Percentiles rank a stretch among this genome's conserved stretches.
Evolutionary conservation across 2,113 vertebrate species (phyloP).

Genomic region (Beaufortia kweichowensis): DNA sequence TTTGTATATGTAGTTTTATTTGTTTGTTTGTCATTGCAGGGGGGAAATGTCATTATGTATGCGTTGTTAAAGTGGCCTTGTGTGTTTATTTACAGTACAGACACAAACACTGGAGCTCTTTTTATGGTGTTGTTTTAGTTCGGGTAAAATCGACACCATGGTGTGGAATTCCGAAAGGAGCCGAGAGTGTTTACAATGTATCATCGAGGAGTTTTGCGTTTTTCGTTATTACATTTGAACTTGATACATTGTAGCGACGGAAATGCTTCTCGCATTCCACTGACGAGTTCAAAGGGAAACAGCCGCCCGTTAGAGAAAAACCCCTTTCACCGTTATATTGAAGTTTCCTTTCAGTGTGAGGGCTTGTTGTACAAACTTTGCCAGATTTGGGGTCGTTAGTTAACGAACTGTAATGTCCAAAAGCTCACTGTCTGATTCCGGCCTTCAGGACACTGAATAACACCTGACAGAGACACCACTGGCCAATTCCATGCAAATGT

Average conservation of each 20-base stretch:
- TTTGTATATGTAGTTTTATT: neutral
- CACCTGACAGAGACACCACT: too few relatives aligned
- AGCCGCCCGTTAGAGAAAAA: conserved; percentile 7
- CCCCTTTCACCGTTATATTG: neutral
- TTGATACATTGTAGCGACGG: conserved; percentile 13
- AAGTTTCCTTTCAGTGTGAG: neutral
- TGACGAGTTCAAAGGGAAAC: neutral
- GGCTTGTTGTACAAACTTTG: neutral
- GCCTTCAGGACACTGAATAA: too few relatives aligned
- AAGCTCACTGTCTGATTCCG: neutral
- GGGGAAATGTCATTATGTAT: neutral
- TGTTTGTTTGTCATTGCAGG: neutral
- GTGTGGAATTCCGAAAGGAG: conserved; percentile 36
- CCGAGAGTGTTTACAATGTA: conserved; percentile 26
- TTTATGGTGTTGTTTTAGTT: conserved; percentile 23
- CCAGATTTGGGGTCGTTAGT: too few relatives aligned
- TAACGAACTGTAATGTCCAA: neutral
- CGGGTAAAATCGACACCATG: conserved; percentile 31
- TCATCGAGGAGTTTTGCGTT: neutral
- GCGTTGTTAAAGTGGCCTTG: neutral
- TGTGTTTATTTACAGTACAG: conserved; percentile 27
- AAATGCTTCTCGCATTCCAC: conserved; percentile 6
- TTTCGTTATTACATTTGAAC: neutral
- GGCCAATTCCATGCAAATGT: too few relatives aligned
- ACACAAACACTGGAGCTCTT: conserved; percentile 2